Base-by-base conservation (phyloP, 2,888 invertebrate genomes). In the Crepidodera aurea region DNA sequence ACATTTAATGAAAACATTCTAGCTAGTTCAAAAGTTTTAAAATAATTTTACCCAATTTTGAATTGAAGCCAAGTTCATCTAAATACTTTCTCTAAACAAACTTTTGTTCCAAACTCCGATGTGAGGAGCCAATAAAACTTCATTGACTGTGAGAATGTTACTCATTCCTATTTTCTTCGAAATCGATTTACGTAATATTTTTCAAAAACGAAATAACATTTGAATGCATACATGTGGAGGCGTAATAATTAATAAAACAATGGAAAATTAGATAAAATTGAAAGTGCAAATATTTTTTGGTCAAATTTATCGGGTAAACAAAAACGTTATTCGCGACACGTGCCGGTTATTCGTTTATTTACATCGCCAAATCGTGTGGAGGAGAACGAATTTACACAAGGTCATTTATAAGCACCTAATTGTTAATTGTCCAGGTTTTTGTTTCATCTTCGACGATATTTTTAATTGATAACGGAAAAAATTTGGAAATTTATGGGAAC, bases 251-350 rank as follows among this genome's bases (percentile, higher is more conserved):
- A 22, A 22, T 22, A 22, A n/a, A 39, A 15, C 12, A 39, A 39
- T 39, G 6, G 39, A 12, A 5, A 7, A 42, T 42, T 7, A 44
- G 44, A 44, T 44, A 44, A 22, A 7, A 16, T 42, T 42, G 1
- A 10, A 22, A 44, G 44, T 22, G 44, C 22, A 19, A 44, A 44
- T 44, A 44, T 44, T 44, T 44, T 42, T 19, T 10, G n/a, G 12
- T 10, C 8, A 6, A 42, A 42, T 15, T 16, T 19, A 16, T 19
- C 16, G 44, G 3, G n/a, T 10, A 44, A 44, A 44, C 19, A 44
- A 42, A 16, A 42, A 42, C 6, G n/a, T 16, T 19, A 19, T 42
- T 19, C 16, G 3, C 44, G 19, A 44, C 44, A 44, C 44, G 44
- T 44, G 44, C 25, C 22, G 8, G 44, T 13, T 12, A 22, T 44